Evolutionary conservation across 2,888 invertebrate species (phyloP).

Genomic region (Drosophila melanosoma): DNA sequence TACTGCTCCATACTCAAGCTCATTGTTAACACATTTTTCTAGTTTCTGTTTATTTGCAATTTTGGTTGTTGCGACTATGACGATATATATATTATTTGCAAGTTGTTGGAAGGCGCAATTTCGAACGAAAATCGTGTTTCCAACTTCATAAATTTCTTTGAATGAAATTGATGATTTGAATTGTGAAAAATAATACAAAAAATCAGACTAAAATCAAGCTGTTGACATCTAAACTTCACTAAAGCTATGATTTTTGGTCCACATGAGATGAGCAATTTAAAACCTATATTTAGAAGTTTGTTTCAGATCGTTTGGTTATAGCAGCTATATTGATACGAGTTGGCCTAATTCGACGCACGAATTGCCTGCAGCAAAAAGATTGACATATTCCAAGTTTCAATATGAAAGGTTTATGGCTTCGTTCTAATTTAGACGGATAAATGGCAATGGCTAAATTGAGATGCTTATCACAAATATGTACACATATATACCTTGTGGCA

Average conservation of each 20-base stretch:
- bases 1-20: background rate
- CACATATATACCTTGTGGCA: background rate
- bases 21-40: background rate
- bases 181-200: background rate
- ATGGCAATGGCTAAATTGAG: background rate
- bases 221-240: background rate
- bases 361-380: background rate
- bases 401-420: background rate
- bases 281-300: background rate
- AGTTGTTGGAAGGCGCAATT: no score
- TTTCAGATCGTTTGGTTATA: background rate
- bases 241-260: background rate
- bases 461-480: background rate
- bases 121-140: background rate
- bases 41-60: background rate
- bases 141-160: background rate
- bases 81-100: background rate
- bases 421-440: background rate
- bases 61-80: background rate
- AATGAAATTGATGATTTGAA: background rate
- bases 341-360: no score
- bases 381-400: background rate
- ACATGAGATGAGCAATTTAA: background rate
- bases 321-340: background rate
- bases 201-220: background rate